Conservation (phyloP, 2,797 vertebrate genomes). For the Muscicapa comitata region DNA sequence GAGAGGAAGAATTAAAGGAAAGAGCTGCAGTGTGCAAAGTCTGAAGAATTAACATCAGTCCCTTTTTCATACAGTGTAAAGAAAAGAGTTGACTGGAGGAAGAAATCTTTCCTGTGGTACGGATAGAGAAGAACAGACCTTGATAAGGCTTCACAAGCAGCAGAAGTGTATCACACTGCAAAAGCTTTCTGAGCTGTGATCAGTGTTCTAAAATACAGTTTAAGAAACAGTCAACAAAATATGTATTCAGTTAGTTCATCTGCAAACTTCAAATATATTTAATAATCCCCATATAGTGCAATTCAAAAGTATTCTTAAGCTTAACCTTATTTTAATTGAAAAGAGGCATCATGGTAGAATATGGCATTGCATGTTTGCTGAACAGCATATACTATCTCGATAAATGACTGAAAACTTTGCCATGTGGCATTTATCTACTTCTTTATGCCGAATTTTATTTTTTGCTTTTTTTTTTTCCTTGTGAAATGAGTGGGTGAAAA, state of each 20-base stretch:
- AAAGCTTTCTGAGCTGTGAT: background rate
- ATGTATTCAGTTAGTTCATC: background rate
- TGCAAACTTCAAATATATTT: background rate
- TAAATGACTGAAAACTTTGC: background rate
- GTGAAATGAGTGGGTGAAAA: background rate
- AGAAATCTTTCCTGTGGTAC: background rate
- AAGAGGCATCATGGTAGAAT: background rate
- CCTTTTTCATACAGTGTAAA: background rate
- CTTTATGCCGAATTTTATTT: background rate
- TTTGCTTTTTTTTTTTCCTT: background rate
- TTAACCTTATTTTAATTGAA: background rate
- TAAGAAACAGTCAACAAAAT: background rate
- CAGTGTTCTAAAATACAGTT: background rate
- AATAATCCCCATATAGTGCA: background rate
- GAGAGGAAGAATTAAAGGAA: constrained; percentile 8
- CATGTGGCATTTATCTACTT: background rate
- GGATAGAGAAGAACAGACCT: background rate
- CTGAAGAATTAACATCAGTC: constrained; percentile 13
- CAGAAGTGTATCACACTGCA: background rate
- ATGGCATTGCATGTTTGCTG: background rate
- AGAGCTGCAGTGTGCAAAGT: background rate
- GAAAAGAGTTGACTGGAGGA: background rate
- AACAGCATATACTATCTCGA: background rate
- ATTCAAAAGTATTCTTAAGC: background rate
- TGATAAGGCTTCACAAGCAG: background rate